Base-by-base conservation (phyloP, 2,888 invertebrate species). In the Petrolisthes manimaculis region DNA sequence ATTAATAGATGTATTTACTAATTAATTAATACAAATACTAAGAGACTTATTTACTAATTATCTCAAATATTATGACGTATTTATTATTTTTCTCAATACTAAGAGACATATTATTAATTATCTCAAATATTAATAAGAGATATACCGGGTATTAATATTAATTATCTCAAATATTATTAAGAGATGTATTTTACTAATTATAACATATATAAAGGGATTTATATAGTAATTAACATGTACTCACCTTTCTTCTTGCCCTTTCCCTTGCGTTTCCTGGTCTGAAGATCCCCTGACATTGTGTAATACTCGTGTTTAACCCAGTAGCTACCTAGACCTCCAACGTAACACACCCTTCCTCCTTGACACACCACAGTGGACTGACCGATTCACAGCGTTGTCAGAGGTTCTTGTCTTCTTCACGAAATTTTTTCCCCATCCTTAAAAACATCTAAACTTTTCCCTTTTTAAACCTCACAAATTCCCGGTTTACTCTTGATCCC, bases 241-340 rank as follows among this genome's bases (percentile, higher is more conserved):
- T 6, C 71, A 84, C 88, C 88, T 80, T 88, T 88, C 81, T 81
- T 88, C 75, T 88, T 88, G 14, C 80, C 88, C 88, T 88, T 88
- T n/a, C 84, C 88, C 55, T 80, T 88, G 67, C 88, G 88, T 24
- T 88, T 88, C 61, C 84, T 84, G n/a, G 84, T 18, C 75, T 88
- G 88, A 18, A 88, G 14, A 81, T 88, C 88, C 6, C 88, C 88
- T 84, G 88, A 88, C 88, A 88, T 88, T 37, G 37, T 88, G 9
- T 14, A 37, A 37, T 37, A 37, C 37, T n/a, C 4, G 74, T 67
- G 55, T 14, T n/a, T 56, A 61, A 78, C 77, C 84, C 88, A 88
- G 88, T 88, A 24, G 84, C 4, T 21, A 51, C 4, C 21, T 21
- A 61, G 9, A 84, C 74, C n/a, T 56, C 71, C 81, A n/a, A 5